phyloP scores from a whole-genome alignment of 2,113 vertebrate species.

The Sylvia atricapilla region DNA sequence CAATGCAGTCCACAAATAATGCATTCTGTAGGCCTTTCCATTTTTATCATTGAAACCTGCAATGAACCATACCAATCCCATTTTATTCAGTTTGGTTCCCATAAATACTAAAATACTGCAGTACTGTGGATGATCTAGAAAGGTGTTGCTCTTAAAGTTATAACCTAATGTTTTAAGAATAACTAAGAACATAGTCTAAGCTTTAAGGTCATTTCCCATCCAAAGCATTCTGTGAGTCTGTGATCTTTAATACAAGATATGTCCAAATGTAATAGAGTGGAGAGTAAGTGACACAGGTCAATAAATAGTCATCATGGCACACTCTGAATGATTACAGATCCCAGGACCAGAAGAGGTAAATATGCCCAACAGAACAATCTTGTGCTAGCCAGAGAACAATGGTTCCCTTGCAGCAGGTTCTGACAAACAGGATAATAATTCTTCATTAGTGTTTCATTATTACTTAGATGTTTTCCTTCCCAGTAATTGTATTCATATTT shows the following conservation, averaged over 20 bases:
- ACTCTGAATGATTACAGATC: not conserved
- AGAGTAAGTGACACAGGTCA: not conserved
- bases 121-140: not conserved
- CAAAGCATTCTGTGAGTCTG: not conserved
- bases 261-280: not conserved
- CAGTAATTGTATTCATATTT: not conserved
- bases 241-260: not conserved
- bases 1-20: not conserved
- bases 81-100: not conserved
- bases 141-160: not conserved
- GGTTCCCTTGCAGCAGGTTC: not conserved
- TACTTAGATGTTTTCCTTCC: not conserved
- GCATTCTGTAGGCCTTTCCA: not conserved
- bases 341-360: not conserved
- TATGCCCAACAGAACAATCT: not conserved
- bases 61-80: not conserved
- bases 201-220: not conserved
- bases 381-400: not conserved
- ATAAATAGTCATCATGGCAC: not conserved
- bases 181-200: not conserved
- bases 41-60: slow-evolving; percentile 15
- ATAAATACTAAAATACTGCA: not conserved
- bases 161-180: not conserved
- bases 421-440: not conserved
- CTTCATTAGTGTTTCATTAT: not conserved